Base-by-base conservation (phyloP, 2,113 vertebrate species). In the Riparia riparia region DNA sequence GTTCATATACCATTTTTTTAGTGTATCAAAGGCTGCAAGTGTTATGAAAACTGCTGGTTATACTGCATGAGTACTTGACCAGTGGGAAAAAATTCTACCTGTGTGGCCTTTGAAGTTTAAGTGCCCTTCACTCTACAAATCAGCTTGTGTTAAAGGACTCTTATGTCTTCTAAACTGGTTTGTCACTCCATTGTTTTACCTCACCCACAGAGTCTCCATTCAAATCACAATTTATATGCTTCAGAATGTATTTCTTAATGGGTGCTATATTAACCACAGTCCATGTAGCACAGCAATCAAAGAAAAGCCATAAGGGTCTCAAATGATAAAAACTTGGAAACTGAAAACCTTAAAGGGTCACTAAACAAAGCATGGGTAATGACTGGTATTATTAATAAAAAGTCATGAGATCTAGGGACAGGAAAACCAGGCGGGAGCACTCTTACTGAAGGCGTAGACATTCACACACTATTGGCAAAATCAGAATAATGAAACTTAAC, bases 181-280 rank as follows among this genome's bases (percentile, higher is more conserved):
- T 95, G 25, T 15, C 29, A 34, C 16, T 64, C n/a, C 7, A 10
- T 12, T 50, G 54, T 70, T 84, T 81, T 56, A 53, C 44, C 7
- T 81, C 34, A 71, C 18, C 13, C n/a, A 51, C 5, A 69, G 21
- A 41, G 70, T 66, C 44, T 45, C n/a, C 22, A 76, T 53, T 91
- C 17, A 63, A 83, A 86, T 69, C 22, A 80, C 17, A 58, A 89
- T 78, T 66, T 60, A 53, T 49, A 14, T 41, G 69, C 81, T 92
- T 92, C 66, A 92, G 22, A 93, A 90, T 72, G 18, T 73, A 37
- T 78, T 93, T 90, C 63, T 25, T 88, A 61, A 69, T 70, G 69
- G 74, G 6, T 50, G 39, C 26, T 72, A 31, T 61, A 79, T 63
- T 37, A 90, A 89, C 31, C 25, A 51, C 37, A 58, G 44, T 25